Evolutionary conservation across 2,113 vertebrate species (phyloP), one percentile per base, ranked within the genome.

Genomic region (Reinhardtius hippoglossoides): DNA sequence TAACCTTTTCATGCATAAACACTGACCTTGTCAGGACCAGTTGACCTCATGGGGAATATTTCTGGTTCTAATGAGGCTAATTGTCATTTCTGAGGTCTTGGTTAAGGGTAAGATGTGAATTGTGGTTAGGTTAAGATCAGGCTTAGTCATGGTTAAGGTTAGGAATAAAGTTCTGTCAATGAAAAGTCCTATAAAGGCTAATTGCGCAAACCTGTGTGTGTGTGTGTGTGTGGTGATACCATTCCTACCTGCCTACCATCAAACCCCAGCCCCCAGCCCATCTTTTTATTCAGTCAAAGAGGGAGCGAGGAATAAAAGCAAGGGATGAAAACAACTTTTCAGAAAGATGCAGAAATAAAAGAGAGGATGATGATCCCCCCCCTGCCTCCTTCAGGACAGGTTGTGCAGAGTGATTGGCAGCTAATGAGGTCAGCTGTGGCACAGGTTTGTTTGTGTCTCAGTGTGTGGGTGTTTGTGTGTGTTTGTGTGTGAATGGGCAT

Each of bases 401-500:
- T 57, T 74, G 44, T 81, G 80, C 67, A 78, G 79, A 90, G 84
- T 93, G 93, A 91, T 90, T 91, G 91, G 87, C 90, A 92, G 85
- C 90, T 92, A 91, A 91, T 88, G 91, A 93, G 91, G 86, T 90
- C 87, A 92, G 82, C 74, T 74, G 67, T 90, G 86, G 82, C 85
- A 83, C 55, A 23, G 68, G 80, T 82, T 87, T 90, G 87, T 88
- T 90, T 88, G 88, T 85, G 76, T 88, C 63, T 75, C 35, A 0
- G 16, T 58, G 68, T 82, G 70, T 84, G 54, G 52, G 65, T 82
- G 71, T 73, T 10, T 61, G 67, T 82, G 70, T 82, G 52, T 56
- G 65, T 82, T 63, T 68, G 68, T 55, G 73, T 55, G 68, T 78
- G 83, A 86, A 68, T 76, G 74, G 75, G 81, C 84, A 84, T 76